These are phyloP conservation scores for Crocidura indochinensis DNA, from an alignment of 2,797 vertebrate species.

Conservation along the genomic window DNA sequence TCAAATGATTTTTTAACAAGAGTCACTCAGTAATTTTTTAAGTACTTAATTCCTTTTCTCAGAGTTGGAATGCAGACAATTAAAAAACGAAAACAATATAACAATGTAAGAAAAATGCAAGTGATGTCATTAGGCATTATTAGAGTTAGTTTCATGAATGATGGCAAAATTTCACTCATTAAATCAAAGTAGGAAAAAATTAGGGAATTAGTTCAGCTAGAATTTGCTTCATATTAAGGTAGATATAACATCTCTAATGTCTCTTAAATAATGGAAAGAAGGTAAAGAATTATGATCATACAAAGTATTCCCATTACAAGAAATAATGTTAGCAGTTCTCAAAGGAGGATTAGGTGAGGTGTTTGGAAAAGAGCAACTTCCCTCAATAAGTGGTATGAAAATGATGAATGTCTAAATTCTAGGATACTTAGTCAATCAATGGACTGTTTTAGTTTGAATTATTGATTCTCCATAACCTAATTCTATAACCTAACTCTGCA, in stretches of 20 bases:
- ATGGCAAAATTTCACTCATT: not conserved
- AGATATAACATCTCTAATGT: not conserved
- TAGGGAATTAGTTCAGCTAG: not conserved
- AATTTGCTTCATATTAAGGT: not conserved
- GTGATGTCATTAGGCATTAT: not conserved
- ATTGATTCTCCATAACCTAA: constrained; percentile 33
- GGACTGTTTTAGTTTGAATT: constrained; percentile 56
- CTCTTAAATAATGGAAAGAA: constrained; percentile 28
- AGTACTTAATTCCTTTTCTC: too few relatives aligned
- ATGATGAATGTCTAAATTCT: constrained; percentile 41
- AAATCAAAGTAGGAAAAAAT: constrained; percentile 31
- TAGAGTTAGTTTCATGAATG: too few relatives aligned
- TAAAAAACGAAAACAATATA: not conserved
- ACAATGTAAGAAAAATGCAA: not conserved
- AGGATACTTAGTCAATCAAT: constrained; percentile 27
- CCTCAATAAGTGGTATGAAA: constrained; percentile 3
- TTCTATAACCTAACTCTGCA: not conserved
- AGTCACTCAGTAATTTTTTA: too few relatives aligned
- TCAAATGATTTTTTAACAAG: too few relatives aligned
- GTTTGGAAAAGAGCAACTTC: not conserved
- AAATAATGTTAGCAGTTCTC: constrained; percentile 35
- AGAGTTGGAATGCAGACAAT: not conserved
- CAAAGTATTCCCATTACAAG: not conserved
- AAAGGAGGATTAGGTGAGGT: constrained; percentile 8
- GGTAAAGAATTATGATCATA: not conserved